Base-by-base conservation (phyloP, 2,113 vertebrate genomes). In the Bucco capensis region DNA sequence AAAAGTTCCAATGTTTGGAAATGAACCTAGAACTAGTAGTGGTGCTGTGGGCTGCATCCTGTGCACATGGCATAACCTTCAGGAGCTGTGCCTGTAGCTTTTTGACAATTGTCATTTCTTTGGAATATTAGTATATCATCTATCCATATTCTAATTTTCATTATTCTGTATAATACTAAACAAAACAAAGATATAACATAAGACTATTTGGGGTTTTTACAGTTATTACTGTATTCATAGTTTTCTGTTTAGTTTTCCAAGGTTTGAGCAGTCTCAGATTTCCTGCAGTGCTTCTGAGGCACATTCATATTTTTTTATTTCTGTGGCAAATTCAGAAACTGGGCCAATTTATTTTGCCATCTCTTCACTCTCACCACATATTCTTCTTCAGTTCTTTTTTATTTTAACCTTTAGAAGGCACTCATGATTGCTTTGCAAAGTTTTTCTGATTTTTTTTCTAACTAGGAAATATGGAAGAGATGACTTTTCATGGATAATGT, bases 1-100 rank as follows among this genome's bases (percentile, higher is more conserved):
- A 47, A 76, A 61, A 2, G 7, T 47, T 75, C 5, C 47, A 38
- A 31, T 46, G 3, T 54, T 54, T 69, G 67, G 42, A 60, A 61
- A 15, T 33, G 49, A 82, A 53, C 8, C 6, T 23, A 35, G 23
- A 72, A 12, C 10, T 31, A 33, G 28, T 31, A 37, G 28, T 33
- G 16, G 31, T 49, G 50, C 66, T 85, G 22, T 28, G 49, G 30
- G 37, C n/a, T 90, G 40, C 33, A 73, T 70, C 7, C 22, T 44
- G 25, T 49, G 35, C 9, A 1, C 0, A 0, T 0, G 0, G 56
- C 56, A 19, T 18, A 31, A 56, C 30, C 40, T 64, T 90, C 12
- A 62, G 49, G n/a, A 61, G 8, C 22, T 60, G n/a, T 37, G 28
- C 28, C 37, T 57, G 12, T n/a, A 58, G 37, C 19, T 70, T 76